Conservation (phyloP, 2,888 invertebrate species). For the Bibio marci region DNA sequence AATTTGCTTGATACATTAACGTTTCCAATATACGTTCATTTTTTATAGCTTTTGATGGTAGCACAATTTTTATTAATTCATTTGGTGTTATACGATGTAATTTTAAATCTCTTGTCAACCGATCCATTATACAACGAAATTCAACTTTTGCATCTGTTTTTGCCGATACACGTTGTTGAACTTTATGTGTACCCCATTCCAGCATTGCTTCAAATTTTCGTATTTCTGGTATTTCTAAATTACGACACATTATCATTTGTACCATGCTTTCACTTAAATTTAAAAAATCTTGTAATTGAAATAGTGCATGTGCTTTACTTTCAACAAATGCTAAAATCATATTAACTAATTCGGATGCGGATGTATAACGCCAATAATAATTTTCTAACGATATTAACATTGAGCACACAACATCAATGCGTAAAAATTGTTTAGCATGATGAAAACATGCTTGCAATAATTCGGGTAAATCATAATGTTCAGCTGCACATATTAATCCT, state of each 20-base stretch:
- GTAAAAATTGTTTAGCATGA: constrained; percentile 83
- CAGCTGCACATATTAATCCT: constrained; percentile 75
- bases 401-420: constrained; percentile 81
- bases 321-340: constrained; percentile 86
- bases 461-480: constrained; percentile 86
- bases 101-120: constrained; percentile 74
- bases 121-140: constrained; percentile 85
- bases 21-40: constrained; percentile 85
- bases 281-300: constrained; percentile 69
- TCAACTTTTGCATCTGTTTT: constrained; percentile 75
- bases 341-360: constrained; percentile 83
- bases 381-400: constrained; percentile 87
- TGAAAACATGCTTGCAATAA: constrained; percentile 87
- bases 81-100: constrained; percentile 81
- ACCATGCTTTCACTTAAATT: constrained; percentile 88
- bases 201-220: constrained; percentile 88
- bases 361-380: constrained; percentile 90
- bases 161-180: constrained; percentile 51
- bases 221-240: constrained; percentile 74
- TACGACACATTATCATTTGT: constrained; percentile 85
- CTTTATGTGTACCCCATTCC: constrained; percentile 73
- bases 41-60: constrained; percentile 83
- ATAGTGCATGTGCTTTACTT: constrained; percentile 68
- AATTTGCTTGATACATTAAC: constrained; percentile 82
- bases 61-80: constrained; percentile 80